These are phyloP conservation scores for Sesia bembeciformis DNA, from an alignment of 2,888 invertebrate genomes.

Conservation along the genomic window DNA sequence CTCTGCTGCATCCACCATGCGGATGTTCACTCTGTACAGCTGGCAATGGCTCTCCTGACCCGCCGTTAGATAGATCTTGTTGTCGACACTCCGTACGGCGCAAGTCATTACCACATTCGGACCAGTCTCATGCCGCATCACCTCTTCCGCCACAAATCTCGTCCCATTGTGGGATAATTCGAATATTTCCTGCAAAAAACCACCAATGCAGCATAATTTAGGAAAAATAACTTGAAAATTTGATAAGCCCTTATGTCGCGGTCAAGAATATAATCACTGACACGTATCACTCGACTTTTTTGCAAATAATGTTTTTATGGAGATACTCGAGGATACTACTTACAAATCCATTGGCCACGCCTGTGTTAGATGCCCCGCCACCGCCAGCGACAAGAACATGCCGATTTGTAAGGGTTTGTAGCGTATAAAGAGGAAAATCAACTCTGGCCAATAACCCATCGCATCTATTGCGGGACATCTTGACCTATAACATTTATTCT, in stretches of 20 bases:
- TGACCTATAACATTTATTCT: conserved; percentile 42
- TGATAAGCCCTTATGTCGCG: too few species aligned
- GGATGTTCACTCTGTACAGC: conserved; percentile 81
- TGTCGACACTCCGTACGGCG: conserved; percentile 81
- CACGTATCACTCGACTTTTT: not conserved
- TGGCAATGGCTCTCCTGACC: conserved; percentile 95
- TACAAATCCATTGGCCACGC: conserved; percentile 97
- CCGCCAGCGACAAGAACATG: conserved; percentile 98
- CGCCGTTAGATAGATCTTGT: conserved; percentile 86
- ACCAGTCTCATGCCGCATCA: conserved; percentile 91
- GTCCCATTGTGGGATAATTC: conserved; percentile 90
- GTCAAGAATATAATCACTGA: not conserved
- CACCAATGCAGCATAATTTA: conserved; percentile 3
- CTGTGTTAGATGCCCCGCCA: conserved; percentile 97
- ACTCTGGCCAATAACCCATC: conserved; percentile 88
- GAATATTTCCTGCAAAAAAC: conserved; percentile 87
- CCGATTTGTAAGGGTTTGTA: conserved; percentile 91
- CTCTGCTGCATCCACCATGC: conserved; percentile 71
- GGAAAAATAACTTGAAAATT: not conserved
- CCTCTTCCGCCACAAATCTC: conserved; percentile 89
- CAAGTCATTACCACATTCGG: conserved; percentile 94
- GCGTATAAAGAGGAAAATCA: conserved; percentile 94
- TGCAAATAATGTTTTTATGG: not conserved
- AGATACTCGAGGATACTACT: conserved; percentile 49
- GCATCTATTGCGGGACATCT: conserved; percentile 68